These are phyloP conservation scores for Lucifuga dentata DNA, from an alignment of 2,113 vertebrate species.

Conservation along the genomic window DNA sequence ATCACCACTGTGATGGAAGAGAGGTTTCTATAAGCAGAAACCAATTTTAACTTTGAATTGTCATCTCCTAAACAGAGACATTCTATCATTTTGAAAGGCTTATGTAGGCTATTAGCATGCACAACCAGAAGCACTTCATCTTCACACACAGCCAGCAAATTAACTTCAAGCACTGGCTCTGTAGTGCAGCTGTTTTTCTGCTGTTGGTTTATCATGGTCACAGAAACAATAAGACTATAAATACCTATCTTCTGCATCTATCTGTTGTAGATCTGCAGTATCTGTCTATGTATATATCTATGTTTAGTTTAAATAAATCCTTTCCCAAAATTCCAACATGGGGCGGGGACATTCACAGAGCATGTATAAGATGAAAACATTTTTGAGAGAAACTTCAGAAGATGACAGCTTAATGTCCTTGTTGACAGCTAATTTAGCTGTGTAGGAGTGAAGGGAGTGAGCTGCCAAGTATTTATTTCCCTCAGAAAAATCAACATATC, in stretches of 20 bases:
- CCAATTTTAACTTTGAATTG: slow-evolving; percentile 61
- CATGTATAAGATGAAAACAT: slow-evolving; percentile 27
- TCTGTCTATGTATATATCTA: no score
- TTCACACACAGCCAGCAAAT: slow-evolving; percentile 66
- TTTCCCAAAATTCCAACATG: slow-evolving; percentile 30
- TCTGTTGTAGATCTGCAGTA: no score
- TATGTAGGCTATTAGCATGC: slow-evolving; percentile 68
- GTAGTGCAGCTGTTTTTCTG: slow-evolving; percentile 45
- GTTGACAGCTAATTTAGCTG: slow-evolving; percentile 69
- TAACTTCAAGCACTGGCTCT: slow-evolving; percentile 61
- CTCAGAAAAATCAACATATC: slow-evolving; percentile 70
- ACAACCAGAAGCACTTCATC: slow-evolving; percentile 70
- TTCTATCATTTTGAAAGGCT: slow-evolving; percentile 62
- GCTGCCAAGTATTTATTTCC: slow-evolving; percentile 61
- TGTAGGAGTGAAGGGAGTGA: slow-evolving; percentile 61
- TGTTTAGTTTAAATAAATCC: neutral
- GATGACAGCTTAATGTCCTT: slow-evolving; percentile 66
- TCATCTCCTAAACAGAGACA: slow-evolving; percentile 57
- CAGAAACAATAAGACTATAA: slow-evolving; percentile 18
- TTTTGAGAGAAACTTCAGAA: slow-evolving; percentile 46
- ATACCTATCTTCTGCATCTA: no score
- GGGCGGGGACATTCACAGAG: slow-evolving; percentile 2
- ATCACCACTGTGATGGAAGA: slow-evolving; percentile 43
- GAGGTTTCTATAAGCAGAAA: slow-evolving; percentile 38
- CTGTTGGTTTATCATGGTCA: slow-evolving; percentile 17